These are phyloP conservation scores for Hesperophylax magnus DNA, from an alignment of 1,140 invertebrate genomes.

Conservation along the genomic window DNA sequence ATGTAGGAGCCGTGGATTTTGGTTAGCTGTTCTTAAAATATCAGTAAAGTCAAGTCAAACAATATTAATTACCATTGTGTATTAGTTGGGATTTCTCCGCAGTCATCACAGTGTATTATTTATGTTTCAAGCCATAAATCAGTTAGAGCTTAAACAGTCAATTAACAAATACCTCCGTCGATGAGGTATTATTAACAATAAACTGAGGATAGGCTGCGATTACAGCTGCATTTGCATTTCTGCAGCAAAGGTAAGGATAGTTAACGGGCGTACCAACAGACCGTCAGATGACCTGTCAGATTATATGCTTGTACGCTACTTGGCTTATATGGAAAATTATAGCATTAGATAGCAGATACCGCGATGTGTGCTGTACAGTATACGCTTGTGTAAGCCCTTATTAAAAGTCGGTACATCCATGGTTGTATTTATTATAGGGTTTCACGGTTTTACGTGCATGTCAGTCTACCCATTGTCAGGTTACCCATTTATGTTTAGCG, in stretches of 20 bases:
- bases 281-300: constrained; percentile 34
- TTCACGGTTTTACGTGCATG: no score
- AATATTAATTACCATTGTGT: no score
- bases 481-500: no score
- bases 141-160: constrained; percentile 12
- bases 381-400: neutral
- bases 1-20: neutral
- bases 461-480: no score
- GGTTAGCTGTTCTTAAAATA: no score
- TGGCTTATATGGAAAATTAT: constrained; percentile 32
- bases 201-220: constrained; percentile 17
- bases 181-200: constrained; percentile 31
- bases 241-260: constrained; percentile 17
- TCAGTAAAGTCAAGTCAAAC: no score
- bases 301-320: constrained; percentile 18
- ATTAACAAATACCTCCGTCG: constrained; percentile 29
- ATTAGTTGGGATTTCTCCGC: no score
- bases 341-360: constrained; percentile 9
- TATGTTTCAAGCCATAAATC: constrained; percentile 2
- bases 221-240: constrained; percentile 16
- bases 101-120: neutral
- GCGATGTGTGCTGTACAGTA: constrained; percentile 2
- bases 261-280: constrained; percentile 22
- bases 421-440: no score
- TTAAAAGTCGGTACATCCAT: no score